Base-by-base conservation (phyloP, 2,113 vertebrate species). In the Corythaeola cristata region DNA sequence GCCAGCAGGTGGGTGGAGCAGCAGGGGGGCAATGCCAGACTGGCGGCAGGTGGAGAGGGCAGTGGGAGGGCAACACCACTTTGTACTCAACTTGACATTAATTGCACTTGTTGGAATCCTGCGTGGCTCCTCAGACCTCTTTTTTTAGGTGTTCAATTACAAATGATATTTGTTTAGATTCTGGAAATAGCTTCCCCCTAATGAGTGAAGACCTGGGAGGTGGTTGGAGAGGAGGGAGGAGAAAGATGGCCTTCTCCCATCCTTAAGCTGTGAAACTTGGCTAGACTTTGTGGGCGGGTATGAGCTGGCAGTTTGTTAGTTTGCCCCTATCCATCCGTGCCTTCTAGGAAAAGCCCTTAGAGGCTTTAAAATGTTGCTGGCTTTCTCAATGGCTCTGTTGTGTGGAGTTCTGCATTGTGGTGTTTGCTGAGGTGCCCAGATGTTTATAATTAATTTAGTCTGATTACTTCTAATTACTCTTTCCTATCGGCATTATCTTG, bases 371-470 rank as follows among this genome's bases (percentile, higher is more conserved):
- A 76, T 20, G 2, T 56, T 79, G 5, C 60, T 89, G 56, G 30
- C 33, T 90, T 92, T 71, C 62, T 90, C 56, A 62, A 10, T 45
- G 30, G 6, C 23, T 92, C 30, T 67, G 1, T 53, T 84, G 30
- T 44, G 35, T 89, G 53, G 33, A 87, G 52, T 52, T 90, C 47
- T 2, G 0, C 53, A 50, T 75, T 87, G 60, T 72, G 35, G 11
- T 75, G 53, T 94, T 95, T 90, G 49, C 73, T 90, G 79, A 93
- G 60, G 58, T 78, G 24, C 56, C 49, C 88, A 92, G 79, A 94
- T 90, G 73, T 89, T 94, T 95, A 87, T 81, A 94, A 95, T 94
- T 94, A 92, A 92, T 94, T 97, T 92, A 93, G 64, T 82, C 56
- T 95, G 68, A 93, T 92, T 94, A 79, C 53, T 87, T 94, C 66